Base-by-base conservation (phyloP, 1,140 invertebrate genomes). In the Panagrolaimus sp. region DNA sequence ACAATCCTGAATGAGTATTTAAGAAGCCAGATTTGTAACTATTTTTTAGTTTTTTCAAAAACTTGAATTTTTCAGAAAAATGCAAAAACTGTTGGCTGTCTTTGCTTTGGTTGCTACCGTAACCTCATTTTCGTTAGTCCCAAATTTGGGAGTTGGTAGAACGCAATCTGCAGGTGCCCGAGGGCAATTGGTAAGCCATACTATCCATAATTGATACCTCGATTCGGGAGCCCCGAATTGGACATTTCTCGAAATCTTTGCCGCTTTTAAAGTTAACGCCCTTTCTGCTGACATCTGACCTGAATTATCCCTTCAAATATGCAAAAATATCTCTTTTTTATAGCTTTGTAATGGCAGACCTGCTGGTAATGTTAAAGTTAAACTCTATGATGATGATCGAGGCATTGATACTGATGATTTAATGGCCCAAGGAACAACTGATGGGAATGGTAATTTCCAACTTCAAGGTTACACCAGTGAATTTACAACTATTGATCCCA, bases 331-430 rank as follows among this genome's bases (percentile, higher is more conserved):
- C 32, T 7, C 32, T 38, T 65, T 76, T 12, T 52, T 47, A 21
- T 63, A 78, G 72, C 44, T 45, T 24, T 76, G 74, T 63, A 55
- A 68, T 17, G 74, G 74, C 14, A 71, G 74, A 52, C 76, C 74
- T n/a, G 45, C 65, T 21, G 45, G 44, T 12, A 71, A 55, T 43
- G 71, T 76, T 45, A 58, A 62, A 62, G 75, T 76, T 21, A 76
- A 76, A 62, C 65, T 76, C 24, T 76, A 73, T 63, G 74, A 76
- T 55, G 71, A 76, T 46, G 74, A 76, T 62, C 44, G 71, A 44
- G 73, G 73, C 15, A 71, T 79, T 45, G 75, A 76, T 55, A 58
- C 63, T 10, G 75, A 76, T 52, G 75, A 76, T 65, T 52, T 76
- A 24, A 67, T 76, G 68, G 77, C 43, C 24, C 38, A 67, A 43